Evolutionary conservation across 2,888 invertebrate genomes (phyloP), one percentile per base, ranked within the genome.

Genomic region (Leptinotarsa tumamoca): DNA sequence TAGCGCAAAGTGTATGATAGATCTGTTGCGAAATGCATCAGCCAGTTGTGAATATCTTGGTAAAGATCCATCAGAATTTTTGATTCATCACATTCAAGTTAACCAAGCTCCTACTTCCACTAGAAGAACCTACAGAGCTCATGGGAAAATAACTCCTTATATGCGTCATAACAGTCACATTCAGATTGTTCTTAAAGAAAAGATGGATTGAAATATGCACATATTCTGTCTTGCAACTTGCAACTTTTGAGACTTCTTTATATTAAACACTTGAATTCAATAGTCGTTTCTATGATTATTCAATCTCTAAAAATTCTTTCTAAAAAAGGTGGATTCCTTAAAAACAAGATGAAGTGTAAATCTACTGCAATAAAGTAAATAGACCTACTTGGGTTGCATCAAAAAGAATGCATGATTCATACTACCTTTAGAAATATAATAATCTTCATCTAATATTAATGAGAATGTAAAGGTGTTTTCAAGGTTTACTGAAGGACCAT

Each of bases 121-220:
- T 81, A 90, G 95, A 84, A 90, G 95, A 84, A 96, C 95, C 0
- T 96, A 95, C 90, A 90, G 95, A 87, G 95, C 95, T 83, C 95
- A 96, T 87, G 95, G 95, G 85, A 91, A 95, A 82, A 95, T 96
- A 84, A 95, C 95, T 84, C 95, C 95, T 18, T 95, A 94, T 89
- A 94, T 95, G 94, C 93, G 94, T 85, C 94, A 93, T 68, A 95
- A 95, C 1, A 95, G 95, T 86, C 95, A 96, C 89, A 93, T 96
- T 84, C 95, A 95, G 87, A 90, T 95, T 43, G 93, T 95, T 85
- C 89, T 95, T 77, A 92, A 93, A 10, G 95, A 95, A 86, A 93
- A 93, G 67, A 17, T 13, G 18, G 0, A 43, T 43, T 43, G 43
- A 43, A 43, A 10, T 43, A 43, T 43, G 43, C 43, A 43, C 0